Conservation (phyloP, 1,140 invertebrate species). For the Drosophila erecta region DNA sequence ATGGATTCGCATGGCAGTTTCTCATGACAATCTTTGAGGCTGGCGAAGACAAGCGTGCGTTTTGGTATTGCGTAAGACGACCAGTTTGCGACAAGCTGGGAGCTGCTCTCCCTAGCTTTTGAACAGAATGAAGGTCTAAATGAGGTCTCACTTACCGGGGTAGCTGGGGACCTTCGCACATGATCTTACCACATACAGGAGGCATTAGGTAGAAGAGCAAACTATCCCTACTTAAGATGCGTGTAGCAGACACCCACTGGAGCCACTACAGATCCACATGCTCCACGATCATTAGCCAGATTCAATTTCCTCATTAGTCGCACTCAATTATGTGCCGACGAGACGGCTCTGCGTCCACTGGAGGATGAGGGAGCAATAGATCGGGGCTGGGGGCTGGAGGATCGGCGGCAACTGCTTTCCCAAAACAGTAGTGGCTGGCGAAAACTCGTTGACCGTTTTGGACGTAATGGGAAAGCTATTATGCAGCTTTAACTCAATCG, state of each 20-base stretch:
- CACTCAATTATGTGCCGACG: constrained; percentile 71
- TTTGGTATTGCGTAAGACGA: constrained; percentile 58
- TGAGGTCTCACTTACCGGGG: constrained; percentile 49
- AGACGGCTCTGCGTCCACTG: constrained; percentile 18
- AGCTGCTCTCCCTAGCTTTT: constrained; percentile 11
- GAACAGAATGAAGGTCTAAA: constrained; percentile 27
- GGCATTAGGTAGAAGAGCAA: background rate
- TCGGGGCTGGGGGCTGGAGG: constrained; percentile 5
- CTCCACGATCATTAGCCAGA: constrained; percentile 34
- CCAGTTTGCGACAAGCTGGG: constrained; percentile 47
- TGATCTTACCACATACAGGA: constrained; percentile 17
- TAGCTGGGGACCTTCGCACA: constrained; percentile 30
- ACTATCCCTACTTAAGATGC: constrained; percentile 17
- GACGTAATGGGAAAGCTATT: constrained; percentile 75
- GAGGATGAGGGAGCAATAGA: constrained; percentile 10
- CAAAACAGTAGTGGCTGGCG: constrained; percentile 54
- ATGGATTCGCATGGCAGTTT: constrained; percentile 33
- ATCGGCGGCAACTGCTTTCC: constrained; percentile 58
- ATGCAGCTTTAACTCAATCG: constrained; percentile 73
- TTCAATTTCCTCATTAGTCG: constrained; percentile 75
- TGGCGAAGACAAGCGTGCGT: constrained; percentile 28
- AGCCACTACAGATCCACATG: constrained; percentile 14
- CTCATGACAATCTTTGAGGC: constrained; percentile 31
- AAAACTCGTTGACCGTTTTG: constrained; percentile 72
- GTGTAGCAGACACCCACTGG: background rate